Conservation (phyloP, 2,113 vertebrate genomes). For the Panthera tigris region DNA sequence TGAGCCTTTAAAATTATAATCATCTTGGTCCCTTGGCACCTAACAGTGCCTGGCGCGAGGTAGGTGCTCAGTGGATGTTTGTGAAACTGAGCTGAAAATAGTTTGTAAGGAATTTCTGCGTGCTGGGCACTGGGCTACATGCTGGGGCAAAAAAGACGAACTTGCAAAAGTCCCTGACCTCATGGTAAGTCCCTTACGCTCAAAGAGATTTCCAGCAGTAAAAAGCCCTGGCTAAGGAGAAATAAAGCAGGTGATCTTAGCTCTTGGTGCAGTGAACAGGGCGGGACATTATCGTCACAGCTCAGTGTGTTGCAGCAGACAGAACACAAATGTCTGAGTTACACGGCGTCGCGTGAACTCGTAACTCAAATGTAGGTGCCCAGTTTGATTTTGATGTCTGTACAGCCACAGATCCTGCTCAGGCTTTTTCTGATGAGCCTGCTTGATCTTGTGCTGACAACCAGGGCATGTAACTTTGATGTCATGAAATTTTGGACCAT, state of each 20-base stretch:
- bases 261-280: not conserved
- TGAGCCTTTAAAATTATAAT: not conserved
- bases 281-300: not conserved
- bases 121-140: rapidly evolving
- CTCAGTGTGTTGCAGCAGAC: no score
- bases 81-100: not conserved
- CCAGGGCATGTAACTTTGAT: not conserved
- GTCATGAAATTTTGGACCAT: not conserved
- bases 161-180: not conserved
- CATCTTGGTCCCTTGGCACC: no score
- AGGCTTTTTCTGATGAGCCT: not conserved
- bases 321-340: not conserved
- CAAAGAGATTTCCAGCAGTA: not conserved
- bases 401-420: not conserved
- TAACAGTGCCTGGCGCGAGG: not conserved
- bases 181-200: not conserved
- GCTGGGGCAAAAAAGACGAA: not conserved
- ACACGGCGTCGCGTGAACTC: not conserved
- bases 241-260: not conserved
- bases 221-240: not conserved
- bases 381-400: not conserved
- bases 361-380: not conserved
- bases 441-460: rapidly evolving
- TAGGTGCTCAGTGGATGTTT: no score
- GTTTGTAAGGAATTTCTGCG: not conserved